phyloP scores from a whole-genome alignment of 2,797 vertebrate genomes.

The Cynopterus sphinx region DNA sequence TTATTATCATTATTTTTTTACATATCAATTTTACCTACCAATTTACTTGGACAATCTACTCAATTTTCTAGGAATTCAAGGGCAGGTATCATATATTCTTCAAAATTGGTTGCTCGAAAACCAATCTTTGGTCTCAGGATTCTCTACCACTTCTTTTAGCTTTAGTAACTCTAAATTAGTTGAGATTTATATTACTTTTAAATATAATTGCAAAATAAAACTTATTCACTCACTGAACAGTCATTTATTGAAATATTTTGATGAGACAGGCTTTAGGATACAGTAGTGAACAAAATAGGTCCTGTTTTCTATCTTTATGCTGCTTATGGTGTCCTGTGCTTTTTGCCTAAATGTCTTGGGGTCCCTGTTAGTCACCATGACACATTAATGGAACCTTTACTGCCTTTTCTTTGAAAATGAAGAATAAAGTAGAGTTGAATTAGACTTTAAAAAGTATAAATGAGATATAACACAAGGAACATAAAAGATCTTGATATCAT shows the following conservation, averaged over 20 bases:
- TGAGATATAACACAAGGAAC: background rate
- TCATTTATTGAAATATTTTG: background rate
- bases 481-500: background rate
- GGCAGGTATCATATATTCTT: background rate
- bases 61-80: background rate
- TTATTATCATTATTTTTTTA: too few relatives aligned
- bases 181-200: conserved; percentile 8
- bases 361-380: background rate
- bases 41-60: too few relatives aligned
- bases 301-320: background rate
- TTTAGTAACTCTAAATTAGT: background rate
- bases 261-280: background rate
- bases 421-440: background rate
- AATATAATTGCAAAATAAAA: conserved; percentile 15
- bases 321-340: background rate
- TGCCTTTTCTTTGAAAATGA: conserved; percentile 21
- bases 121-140: background rate
- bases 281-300: background rate
- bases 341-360: background rate
- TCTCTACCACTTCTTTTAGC: background rate
- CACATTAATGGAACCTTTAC: background rate
- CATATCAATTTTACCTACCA: too few relatives aligned
- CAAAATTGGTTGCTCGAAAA: background rate
- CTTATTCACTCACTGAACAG: background rate
- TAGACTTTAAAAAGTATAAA: background rate